Conservation (phyloP, 2,888 invertebrate genomes). For the Galerucella pusilla region DNA sequence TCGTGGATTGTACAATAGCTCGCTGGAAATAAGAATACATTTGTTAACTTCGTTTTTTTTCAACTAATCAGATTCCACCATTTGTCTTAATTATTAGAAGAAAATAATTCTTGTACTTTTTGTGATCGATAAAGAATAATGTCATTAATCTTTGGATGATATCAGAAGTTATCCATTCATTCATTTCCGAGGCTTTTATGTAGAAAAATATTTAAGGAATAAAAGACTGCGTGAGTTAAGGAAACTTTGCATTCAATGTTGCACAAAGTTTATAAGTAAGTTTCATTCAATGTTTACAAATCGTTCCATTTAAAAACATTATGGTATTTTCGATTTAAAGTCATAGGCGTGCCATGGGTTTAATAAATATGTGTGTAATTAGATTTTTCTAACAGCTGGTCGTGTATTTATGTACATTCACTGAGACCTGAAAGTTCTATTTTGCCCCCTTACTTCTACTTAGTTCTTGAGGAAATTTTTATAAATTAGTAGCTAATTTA, state of each 20-base stretch:
- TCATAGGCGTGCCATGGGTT: not conserved
- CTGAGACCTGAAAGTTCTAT: too few relatives aligned
- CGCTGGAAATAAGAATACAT: too few relatives aligned
- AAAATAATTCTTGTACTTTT: not conserved
- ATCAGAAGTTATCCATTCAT: not conserved
- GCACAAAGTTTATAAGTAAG: slow-evolving; percentile 24
- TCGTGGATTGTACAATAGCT: too few relatives aligned
- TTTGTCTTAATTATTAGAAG: not conserved
- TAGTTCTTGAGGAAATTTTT: too few relatives aligned
- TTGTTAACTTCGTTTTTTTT: not conserved
- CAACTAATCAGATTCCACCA: not conserved
- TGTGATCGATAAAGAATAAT: too few relatives aligned
- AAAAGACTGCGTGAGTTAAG: slow-evolving; percentile 1
- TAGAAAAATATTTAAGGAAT: slow-evolving; percentile 5
- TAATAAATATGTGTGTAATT: too few relatives aligned
- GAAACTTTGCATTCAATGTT: slow-evolving; percentile 11
- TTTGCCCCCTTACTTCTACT: too few relatives aligned
- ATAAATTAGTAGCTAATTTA: too few relatives aligned
- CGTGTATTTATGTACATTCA: too few relatives aligned
- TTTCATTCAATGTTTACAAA: slow-evolving; percentile 35
- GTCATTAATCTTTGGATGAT: not conserved
- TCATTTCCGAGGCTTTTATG: not conserved
- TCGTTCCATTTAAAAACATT: slow-evolving; percentile 29
- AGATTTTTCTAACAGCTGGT: too few relatives aligned
- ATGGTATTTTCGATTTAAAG: slow-evolving; percentile 14